phyloP scores from a whole-genome alignment of 2,113 vertebrate species.

The Ophthalmolycus amberensis region DNA sequence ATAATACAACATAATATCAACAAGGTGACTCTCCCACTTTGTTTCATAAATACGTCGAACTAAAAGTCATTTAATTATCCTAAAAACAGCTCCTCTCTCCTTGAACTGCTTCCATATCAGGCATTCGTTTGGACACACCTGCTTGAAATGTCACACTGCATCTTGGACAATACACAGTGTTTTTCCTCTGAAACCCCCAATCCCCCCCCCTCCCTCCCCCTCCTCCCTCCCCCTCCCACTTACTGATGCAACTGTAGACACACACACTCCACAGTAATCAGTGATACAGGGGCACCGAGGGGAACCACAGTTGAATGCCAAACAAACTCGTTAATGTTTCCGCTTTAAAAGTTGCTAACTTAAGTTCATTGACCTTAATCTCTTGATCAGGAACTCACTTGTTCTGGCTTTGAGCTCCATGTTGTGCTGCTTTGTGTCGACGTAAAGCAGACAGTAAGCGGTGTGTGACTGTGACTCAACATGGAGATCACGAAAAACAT shows the following conservation, averaged over 20 bases:
- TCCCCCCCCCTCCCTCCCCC: not conserved
- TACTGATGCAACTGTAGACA: constrained; percentile 45
- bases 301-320: not conserved
- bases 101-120: constrained; percentile 8
- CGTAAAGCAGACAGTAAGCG: constrained; percentile 27
- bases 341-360: not conserved
- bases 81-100: constrained; percentile 30
- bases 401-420: constrained; percentile 27
- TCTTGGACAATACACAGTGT: not conserved
- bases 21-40: not conserved
- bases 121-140: constrained; percentile 41
- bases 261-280: constrained; percentile 43
- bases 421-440: constrained; percentile 34
- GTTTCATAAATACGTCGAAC: not conserved
- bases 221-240: constrained; percentile 26
- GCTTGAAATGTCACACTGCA: constrained; percentile 30
- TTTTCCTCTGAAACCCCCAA: constrained; percentile 15
- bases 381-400: not conserved
- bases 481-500: constrained; percentile 50
- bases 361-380: not conserved
- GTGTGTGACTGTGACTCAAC: constrained; percentile 59
- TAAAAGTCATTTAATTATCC: constrained; percentile 5
- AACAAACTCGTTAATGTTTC: not conserved
- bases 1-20: not conserved
- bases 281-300: constrained; percentile 5